Base-by-base conservation (phyloP, 1,140 invertebrate genomes). In the Yoshiicerus persimilis region DNA sequence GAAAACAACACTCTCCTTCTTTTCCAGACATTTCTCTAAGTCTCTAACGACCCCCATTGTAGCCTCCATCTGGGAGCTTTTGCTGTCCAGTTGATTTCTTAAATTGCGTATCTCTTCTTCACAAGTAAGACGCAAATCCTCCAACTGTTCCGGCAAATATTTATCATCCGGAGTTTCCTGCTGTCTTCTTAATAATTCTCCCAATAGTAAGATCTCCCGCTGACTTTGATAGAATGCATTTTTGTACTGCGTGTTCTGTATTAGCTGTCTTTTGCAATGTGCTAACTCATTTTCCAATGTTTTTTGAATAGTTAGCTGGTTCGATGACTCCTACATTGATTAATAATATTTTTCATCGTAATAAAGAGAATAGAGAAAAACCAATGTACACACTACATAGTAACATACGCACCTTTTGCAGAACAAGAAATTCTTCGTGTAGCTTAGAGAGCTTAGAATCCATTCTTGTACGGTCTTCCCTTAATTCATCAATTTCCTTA, bases 1-100 rank as follows among this genome's bases (percentile, higher is more conserved):
- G 11, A 92, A 92, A 86, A 94, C 92, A 36, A 92, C 90, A 87
- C 93, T 92, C 75, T 95, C 94, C 88, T 93, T 93, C 88, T 92
- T 92, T 16, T 86, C 89, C 41, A 94, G 86, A 70, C 92, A 91
- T 25, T 91, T 84, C 90, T 95, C 94, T 83, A 94, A 91, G 87
- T 95, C 94, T 23, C 88, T 88, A 86, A 94, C 92, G 88, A 93
- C 92, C 64, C 92, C 91, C 86, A 92, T 92, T 39, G 92, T 92
- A 75, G 93, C 93, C 83, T 94, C 94, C 36, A 94, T 89, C 70
- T 92, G 91, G 20, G 92, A 92, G 84, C 91, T 92, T 88, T 92
- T 92, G 23, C 91, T 89, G 27, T 93, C 93, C 36, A 94, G 89
- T 38, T 89, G n/a, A 84, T 86, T 85, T 75, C 38, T 80, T 34